Percentiles rank a stretch among this genome's conserved stretches.
Evolutionary conservation across 2,113 vertebrate species (phyloP).

Genomic region (Dromiciops gliroides): DNA sequence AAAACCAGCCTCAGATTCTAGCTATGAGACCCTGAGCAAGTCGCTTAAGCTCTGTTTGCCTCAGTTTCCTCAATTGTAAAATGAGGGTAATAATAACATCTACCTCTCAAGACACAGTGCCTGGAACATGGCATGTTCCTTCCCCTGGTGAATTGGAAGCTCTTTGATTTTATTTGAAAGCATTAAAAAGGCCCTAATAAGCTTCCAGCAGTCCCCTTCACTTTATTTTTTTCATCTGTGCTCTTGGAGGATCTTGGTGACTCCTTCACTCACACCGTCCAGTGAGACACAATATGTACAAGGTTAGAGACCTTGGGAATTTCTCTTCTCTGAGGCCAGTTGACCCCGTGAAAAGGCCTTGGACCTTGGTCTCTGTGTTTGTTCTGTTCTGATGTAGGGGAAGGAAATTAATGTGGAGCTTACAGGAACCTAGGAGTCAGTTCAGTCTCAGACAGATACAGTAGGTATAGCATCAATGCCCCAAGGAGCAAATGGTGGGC

Average conservation of each 20-base stretch:
- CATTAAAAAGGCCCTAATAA: background rate
- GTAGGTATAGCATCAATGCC: too few species aligned
- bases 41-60: background rate
- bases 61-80: conserved; percentile 8
- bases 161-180: background rate
- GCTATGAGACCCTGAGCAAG: background rate
- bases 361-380: background rate
- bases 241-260: background rate
- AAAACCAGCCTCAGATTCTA: background rate
- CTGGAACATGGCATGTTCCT: background rate
- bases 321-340: background rate
- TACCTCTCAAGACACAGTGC: background rate
- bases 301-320: background rate
- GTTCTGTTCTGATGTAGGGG: background rate
- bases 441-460: background rate
- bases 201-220: background rate
- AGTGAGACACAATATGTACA: background rate
- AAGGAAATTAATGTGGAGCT: background rate
- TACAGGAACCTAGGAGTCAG: background rate
- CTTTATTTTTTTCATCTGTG: background rate
- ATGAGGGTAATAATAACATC: background rate
- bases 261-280: background rate
- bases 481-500: background rate
- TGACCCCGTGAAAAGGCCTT: background rate
- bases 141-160: background rate